These are phyloP conservation scores for Zaprionus davidi DNA, from an alignment of 1,140 invertebrate species.

Conservation along the genomic window DNA sequence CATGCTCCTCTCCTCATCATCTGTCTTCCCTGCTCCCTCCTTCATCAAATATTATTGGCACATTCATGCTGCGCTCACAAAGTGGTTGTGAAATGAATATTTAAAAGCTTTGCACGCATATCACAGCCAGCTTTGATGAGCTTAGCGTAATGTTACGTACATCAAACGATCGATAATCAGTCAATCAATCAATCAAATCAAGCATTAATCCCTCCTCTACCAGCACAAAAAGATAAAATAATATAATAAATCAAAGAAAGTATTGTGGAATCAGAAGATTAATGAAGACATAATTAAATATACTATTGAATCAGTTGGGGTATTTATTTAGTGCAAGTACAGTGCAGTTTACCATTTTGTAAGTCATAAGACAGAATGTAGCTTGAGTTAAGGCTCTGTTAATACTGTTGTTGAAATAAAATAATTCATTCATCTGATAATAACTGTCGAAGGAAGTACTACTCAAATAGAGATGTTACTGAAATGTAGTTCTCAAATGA, in stretches of 20 bases:
- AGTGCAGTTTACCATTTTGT: too few relatives aligned
- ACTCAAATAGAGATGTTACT: not conserved
- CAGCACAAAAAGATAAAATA: not conserved
- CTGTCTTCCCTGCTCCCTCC: conserved; percentile 7
- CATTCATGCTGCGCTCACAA: conserved; percentile 85
- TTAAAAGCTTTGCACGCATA: conserved; percentile 86
- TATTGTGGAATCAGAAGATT: too few relatives aligned
- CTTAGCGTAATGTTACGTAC: conserved; percentile 84
- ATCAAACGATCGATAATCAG: conserved; percentile 58
- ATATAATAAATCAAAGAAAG: not conserved
- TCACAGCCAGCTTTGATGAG: conserved; percentile 98
- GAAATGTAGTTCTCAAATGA: too few relatives aligned
- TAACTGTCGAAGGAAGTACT: not conserved
- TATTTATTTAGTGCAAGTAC: too few relatives aligned
- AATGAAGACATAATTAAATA: too few relatives aligned
- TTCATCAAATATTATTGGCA: conserved; percentile 52
- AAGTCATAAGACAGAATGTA: too few relatives aligned
- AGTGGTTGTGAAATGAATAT: conserved; percentile 92
- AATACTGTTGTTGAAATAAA: not conserved
- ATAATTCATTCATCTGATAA: not conserved
- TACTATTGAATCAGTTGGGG: too few relatives aligned
- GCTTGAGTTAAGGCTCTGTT: not conserved
- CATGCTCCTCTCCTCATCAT: conserved; percentile 1
- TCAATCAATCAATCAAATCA: conserved; percentile 52
- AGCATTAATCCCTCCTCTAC: conserved; percentile 15